Conservation (phyloP, 2,113 vertebrate species). For the Myotis lucifugus region DNA sequence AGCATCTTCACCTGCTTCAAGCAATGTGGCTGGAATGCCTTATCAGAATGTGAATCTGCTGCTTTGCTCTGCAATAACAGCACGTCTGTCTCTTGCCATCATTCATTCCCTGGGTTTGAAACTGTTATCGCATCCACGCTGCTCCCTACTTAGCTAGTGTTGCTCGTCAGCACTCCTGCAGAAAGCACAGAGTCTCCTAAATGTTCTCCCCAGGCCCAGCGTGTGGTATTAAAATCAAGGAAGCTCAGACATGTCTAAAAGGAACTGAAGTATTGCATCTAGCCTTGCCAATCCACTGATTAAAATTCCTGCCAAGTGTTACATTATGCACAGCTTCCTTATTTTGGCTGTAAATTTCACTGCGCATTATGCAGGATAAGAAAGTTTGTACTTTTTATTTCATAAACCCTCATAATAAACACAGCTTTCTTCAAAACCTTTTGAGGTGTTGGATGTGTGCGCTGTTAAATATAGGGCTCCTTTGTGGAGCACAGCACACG, state of each 20-base stretch:
- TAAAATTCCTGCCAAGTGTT: conserved; percentile 72
- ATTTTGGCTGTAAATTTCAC: conserved; percentile 71
- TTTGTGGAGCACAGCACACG: conserved; percentile 50
- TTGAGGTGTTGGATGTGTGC: conserved; percentile 65
- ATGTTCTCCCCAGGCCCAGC: conserved; percentile 52
- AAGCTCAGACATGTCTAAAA: conserved; percentile 71
- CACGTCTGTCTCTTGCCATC: conserved; percentile 31
- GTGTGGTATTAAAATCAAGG: conserved; percentile 57
- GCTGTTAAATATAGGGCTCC: conserved; percentile 66
- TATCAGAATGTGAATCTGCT: conserved; percentile 63
- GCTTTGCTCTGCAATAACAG: background rate
- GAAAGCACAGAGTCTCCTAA: conserved; percentile 39
- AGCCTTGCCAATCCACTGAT: conserved; percentile 67
- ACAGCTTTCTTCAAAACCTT: conserved; percentile 69
- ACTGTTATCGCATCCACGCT: background rate
- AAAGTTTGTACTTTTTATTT: conserved; percentile 67
- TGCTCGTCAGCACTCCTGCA: conserved; percentile 10
- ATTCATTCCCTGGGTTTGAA: conserved; percentile 58
- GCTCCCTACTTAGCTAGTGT: conserved; percentile 18
- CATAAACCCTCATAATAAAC: conserved; percentile 73
- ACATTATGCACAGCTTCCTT: conserved; percentile 55
- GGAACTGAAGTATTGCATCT: conserved; percentile 64
- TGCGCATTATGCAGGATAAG: conserved; percentile 72
- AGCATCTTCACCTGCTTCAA: conserved; percentile 49
- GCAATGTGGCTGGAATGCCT: conserved; percentile 9